Percentiles rank a stretch among this genome's conserved stretches.
These are phyloP conservation scores for Atherix ibis DNA, from an alignment of 2,888 invertebrate genomes.

Conservation along the genomic window DNA sequence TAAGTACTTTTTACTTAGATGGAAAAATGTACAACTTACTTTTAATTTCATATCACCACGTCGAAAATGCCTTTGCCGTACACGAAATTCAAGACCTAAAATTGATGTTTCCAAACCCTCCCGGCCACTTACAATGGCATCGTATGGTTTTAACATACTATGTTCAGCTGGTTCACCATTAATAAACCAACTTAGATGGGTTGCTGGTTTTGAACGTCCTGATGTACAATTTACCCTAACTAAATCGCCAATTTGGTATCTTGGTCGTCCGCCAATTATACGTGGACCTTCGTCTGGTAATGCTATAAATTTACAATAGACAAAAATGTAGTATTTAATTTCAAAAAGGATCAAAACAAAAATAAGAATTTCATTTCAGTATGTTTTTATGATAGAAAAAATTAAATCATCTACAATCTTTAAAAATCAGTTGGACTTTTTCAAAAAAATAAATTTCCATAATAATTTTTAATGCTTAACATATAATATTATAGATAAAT, in stretches of 20 bases:
- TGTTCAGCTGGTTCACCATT: constrained; percentile 61
- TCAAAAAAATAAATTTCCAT: no score
- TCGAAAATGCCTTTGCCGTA: constrained; percentile 65
- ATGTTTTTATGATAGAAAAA: no score
- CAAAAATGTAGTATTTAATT: no score
- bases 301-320: constrained; percentile 38
- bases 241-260: constrained; percentile 68
- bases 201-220: constrained; percentile 65
- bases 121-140: constrained; percentile 37
- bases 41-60: constrained; percentile 75
- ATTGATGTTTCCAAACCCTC: constrained; percentile 59
- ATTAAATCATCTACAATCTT: no score
- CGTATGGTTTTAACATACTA: constrained; percentile 36
- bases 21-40: no score
- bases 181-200: constrained; percentile 72
- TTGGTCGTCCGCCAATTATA: constrained; percentile 61
- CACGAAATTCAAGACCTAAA: constrained; percentile 64
- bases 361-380: no score
- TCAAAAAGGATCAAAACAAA: no score
- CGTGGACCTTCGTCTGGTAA: constrained; percentile 68
- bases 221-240: constrained; percentile 77
- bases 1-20: no score
- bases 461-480: no score
- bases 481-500: no score
- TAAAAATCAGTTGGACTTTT: no score